phyloP scores from a whole-genome alignment of 64 coral and sea anemone genomes.

The Orbicella faveolata region DNA sequence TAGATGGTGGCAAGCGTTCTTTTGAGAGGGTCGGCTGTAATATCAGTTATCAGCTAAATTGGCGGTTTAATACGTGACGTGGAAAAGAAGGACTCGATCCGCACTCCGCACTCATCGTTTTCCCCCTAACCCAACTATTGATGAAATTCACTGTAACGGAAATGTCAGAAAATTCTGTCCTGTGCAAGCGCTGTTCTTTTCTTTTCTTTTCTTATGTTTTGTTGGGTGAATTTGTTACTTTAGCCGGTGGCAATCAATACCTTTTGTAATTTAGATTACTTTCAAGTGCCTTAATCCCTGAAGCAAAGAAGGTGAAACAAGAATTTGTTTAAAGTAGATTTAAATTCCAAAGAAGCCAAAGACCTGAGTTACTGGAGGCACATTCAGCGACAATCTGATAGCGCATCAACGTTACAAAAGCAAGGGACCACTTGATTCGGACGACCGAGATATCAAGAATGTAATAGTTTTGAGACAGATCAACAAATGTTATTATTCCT shows the following conservation, averaged over 20 bases:
- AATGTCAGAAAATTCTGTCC: too few relatives aligned
- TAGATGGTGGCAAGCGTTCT: too few relatives aligned
- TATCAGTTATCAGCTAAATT: too few relatives aligned
- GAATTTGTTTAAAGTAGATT: not conserved
- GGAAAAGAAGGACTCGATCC: too few relatives aligned
- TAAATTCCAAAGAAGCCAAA: not conserved
- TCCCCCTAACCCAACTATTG: too few relatives aligned
- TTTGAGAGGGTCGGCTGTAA: too few relatives aligned
- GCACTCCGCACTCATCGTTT: too few relatives aligned
- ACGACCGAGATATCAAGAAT: not conserved
- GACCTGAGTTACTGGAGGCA: not conserved
- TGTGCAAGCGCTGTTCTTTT: too few relatives aligned
- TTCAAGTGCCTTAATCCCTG: slow-evolving; percentile 12
- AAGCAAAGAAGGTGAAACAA: not conserved
- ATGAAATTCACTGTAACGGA: too few relatives aligned
- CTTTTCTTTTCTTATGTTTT: too few relatives aligned
- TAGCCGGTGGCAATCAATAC: not conserved
- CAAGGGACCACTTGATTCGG: not conserved
- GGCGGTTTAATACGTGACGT: too few relatives aligned
- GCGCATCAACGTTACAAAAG: not conserved
- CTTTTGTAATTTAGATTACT: slow-evolving; percentile 1
- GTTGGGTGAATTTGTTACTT: not conserved
- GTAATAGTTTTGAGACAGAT: not conserved
- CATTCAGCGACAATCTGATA: too few relatives aligned
- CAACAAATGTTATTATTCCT: slow-evolving; percentile 16